Base-by-base conservation (phyloP, 1,140 invertebrate species). In the Trichonephila clavata region DNA sequence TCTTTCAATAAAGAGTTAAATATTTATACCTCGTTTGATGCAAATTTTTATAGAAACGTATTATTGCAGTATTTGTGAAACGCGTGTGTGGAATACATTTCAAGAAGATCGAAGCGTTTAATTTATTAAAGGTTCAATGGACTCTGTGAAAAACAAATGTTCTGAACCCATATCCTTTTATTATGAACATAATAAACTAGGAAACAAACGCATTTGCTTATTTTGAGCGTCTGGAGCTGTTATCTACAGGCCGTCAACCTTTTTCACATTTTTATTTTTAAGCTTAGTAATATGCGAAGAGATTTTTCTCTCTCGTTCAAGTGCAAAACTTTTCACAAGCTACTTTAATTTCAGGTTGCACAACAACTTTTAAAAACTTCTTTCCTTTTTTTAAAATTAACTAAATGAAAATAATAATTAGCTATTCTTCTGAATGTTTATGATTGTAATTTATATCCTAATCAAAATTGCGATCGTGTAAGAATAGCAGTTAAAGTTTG, bases 51-150 rank as follows among this genome's bases (percentile, higher is more conserved):
- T 3, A 24, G 10, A 68, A n/a, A 68, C 7, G 24, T 24, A 14
- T 68, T 68, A 8, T 50, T 50, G 50, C 10, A 50, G 50, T 50
- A 50, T 50, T 50, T 50, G n/a, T n/a, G 50, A 50, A 50, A 50
- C 10, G 50, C 50, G 50, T 50, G 24, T 10, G 21, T 21, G 60
- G 65, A 68, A 68, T 24, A 24, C n/a, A 32, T 39, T 4, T 77
- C 71, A 27, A 21, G 27, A 6, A 27, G 27, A 39, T 32, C 32
- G 27, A 77, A 77, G 50, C 18, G 20, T 77, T 77, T 18, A 32
- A 39, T 32, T 77, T 77, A 39, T 32, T 77, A 77, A 77, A 77
- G 16, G 71, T 77, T 77, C 71, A 77, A 77, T 39, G 71, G 71
- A 77, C 71, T 18, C 13, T 32, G 13, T 13, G 27, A 77, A 39